Base-by-base conservation (phyloP, 2,113 vertebrate species). In the Microtus ochrogaster region DNA sequence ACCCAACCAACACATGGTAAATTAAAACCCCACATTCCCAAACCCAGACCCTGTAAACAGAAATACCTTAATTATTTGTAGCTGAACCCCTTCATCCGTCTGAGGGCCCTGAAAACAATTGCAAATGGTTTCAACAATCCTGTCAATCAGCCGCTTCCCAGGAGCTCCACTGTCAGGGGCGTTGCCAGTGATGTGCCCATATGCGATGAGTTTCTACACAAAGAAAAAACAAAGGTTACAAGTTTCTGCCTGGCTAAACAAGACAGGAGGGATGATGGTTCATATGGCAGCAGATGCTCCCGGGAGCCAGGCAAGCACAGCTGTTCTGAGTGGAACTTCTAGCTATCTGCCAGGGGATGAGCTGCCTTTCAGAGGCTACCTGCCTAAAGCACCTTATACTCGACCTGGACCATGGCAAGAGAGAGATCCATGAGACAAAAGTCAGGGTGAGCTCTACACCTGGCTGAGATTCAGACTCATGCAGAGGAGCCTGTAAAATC, bases 41-140 rank as follows among this genome's bases (percentile, higher is more conserved):
- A 96, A 94, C 55, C 26, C 93, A 90, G 65, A 93, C 12, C 12
- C 52, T 81, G 26, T 16, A 66, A 96, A 92, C 52, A 63, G 44
- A 93, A 97, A 96, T 98, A 99, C 99, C 99, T 99, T 99, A 97
- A 99, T 99, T 97, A 99, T 99, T 98, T 99, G 99, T 65, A 99
- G 99, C 91, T 99, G 99, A 49, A 99, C 99, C 12, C 99, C 99
- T 97, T 99, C 99, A 78, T 99, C 99, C 0, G 99, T 99, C 93
- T 99, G 99, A 14, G 99, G 99, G 11, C 99, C 99, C 97, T 99
- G 99, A 97, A 99, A 99, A 97, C 99, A 99, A 97, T 98, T 99
- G 98, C 99, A 99, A 97, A 99, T 98, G 22, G 99, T 99, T 96
- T 99, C 99, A 95, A 99, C 98, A 86, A 99, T 99, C n/a, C 99